Conservation (phyloP, 2,113 vertebrate species). For the Gopherus flavomarginatus region DNA sequence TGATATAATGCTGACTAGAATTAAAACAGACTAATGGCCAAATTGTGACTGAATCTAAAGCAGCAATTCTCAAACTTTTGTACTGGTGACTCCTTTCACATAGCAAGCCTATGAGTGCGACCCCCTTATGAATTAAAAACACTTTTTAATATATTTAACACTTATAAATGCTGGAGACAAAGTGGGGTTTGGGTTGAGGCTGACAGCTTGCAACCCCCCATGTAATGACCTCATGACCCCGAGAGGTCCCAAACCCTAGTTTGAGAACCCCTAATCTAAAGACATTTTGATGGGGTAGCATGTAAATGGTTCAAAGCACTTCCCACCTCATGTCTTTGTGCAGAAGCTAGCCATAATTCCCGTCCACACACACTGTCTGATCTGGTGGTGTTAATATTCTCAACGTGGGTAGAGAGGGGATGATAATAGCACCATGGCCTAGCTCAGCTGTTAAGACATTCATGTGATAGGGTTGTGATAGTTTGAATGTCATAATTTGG, state of each 20-base stretch:
- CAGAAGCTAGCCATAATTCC: not conserved
- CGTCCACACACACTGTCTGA: conserved; percentile 25
- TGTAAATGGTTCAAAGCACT: not conserved
- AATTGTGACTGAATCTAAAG: not conserved
- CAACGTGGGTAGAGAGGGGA: not conserved
- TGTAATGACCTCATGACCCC: no score
- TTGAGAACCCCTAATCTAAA: not conserved
- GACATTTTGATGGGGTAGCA: not conserved
- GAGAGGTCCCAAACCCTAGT: no score
- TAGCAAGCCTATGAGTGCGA: no score
- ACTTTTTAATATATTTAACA: no score
- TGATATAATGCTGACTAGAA: no score
- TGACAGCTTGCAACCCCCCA: no score
- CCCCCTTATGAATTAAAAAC: no score
- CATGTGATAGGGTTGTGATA: conserved; percentile 43
- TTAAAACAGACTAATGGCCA: not conserved
- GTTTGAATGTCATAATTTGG: conserved; percentile 22
- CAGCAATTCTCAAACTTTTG: no score
- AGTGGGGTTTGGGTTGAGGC: no score
- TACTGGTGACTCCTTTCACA: no score
- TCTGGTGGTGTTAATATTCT: conserved; percentile 58
- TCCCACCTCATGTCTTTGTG: not conserved
- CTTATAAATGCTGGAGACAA: no score
- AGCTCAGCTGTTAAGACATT: conserved; percentile 44
- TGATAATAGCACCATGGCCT: not conserved